Evolutionary conservation across 2,797 vertebrate genomes (phyloP).

Genomic region (Notolabrus celidotus): DNA sequence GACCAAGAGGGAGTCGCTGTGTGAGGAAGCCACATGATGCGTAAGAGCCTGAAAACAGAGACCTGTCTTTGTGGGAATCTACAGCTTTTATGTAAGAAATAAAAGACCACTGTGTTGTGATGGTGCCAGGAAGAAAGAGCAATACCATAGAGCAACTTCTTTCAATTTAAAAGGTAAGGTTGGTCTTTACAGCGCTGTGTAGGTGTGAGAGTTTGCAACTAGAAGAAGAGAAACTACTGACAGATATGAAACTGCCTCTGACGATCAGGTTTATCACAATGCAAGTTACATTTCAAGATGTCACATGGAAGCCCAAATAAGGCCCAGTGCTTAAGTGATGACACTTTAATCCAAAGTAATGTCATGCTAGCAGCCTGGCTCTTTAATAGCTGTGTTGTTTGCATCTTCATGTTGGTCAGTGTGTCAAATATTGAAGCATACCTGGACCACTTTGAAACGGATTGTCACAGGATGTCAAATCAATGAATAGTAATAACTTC

Average conservation of each 20-base stretch:
- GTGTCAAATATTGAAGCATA: too few relatives aligned
- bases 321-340: too few relatives aligned
- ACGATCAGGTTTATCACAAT: neutral
- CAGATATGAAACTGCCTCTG: neutral
- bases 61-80: slow-evolving; percentile 16
- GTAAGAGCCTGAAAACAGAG: slow-evolving; percentile 14
- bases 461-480: too few relatives aligned
- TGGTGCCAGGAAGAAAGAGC: slow-evolving; percentile 5
- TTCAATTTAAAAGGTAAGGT: slow-evolving; percentile 10
- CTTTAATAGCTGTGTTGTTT: too few relatives aligned
- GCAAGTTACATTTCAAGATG: too few relatives aligned
- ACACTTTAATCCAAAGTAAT: too few relatives aligned
- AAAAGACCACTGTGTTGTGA: slow-evolving; percentile 9
- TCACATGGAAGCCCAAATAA: too few relatives aligned
- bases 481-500: too few relatives aligned
- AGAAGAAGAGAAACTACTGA: slow-evolving; percentile 1
- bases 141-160: neutral
- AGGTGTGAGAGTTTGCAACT: slow-evolving; percentile 21
- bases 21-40: slow-evolving; percentile 6
- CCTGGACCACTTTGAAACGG: too few relatives aligned
- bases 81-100: slow-evolving; percentile 9
- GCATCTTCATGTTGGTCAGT: too few relatives aligned
- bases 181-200: neutral
- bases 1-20: slow-evolving; percentile 13
- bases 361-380: too few relatives aligned